Conservation (phyloP, 2,888 invertebrate genomes). For the Lithosia quadra region DNA sequence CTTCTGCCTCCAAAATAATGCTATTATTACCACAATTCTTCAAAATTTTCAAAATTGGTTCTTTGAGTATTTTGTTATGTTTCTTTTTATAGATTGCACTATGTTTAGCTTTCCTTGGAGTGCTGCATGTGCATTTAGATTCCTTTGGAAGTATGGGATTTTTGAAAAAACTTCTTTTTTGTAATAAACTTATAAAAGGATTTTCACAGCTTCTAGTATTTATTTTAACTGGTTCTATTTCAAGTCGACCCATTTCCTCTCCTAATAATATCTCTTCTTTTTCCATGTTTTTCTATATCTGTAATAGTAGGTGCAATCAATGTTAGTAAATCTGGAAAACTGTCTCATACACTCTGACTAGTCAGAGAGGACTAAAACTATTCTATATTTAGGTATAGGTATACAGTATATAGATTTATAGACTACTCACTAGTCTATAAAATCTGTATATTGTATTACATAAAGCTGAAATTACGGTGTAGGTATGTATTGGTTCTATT, state of each 20-base stretch:
- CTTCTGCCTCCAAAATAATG: conserved; percentile 46
- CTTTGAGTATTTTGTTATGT: conserved; percentile 83
- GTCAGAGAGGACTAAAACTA: not conserved
- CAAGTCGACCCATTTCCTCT: conserved; percentile 84
- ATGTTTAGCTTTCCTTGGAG: conserved; percentile 61
- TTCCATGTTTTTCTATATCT: conserved; percentile 65
- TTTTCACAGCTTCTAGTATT: conserved; percentile 66
- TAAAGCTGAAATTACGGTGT: not conserved
- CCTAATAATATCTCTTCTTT: conserved; percentile 83
- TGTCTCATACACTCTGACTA: not conserved
- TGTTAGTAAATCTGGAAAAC: too few relatives aligned
- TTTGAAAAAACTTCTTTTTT: conserved; percentile 44
- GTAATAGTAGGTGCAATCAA: conserved; percentile 10
- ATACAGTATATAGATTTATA: too few relatives aligned
- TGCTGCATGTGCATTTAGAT: conserved; percentile 68
- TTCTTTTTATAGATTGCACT: conserved; percentile 73
- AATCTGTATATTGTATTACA: not conserved
- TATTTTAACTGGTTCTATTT: conserved; percentile 82
- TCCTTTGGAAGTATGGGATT: conserved; percentile 52
- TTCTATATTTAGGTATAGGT: too few relatives aligned
- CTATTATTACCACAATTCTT: conserved; percentile 57
- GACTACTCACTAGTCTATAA: too few relatives aligned
- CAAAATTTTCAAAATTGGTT: conserved; percentile 86
- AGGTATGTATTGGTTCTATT: not conserved
- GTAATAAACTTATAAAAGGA: conserved; percentile 62